Conservation (phyloP, 2,113 vertebrate genomes). For the Dolichotis patagonum region DNA sequence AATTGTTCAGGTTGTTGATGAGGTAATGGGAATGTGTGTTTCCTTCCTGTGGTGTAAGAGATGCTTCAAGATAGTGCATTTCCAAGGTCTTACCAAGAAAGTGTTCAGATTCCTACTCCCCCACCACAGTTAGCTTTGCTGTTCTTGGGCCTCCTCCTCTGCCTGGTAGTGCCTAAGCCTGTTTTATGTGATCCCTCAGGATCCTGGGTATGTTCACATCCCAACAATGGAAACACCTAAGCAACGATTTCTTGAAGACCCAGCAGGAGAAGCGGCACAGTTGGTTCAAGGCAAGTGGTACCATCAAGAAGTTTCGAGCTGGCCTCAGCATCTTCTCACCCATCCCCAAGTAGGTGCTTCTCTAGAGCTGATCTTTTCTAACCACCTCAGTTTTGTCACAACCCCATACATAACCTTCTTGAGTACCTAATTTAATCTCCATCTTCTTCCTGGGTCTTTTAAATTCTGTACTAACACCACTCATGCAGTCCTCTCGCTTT, state of each 20-base stretch:
- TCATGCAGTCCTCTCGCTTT: background rate
- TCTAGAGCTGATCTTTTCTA: background rate
- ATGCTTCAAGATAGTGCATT: background rate
- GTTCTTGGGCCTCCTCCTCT: background rate
- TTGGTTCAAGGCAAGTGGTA: conserved; percentile 98
- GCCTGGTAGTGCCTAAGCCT: background rate
- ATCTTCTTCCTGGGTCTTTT: background rate
- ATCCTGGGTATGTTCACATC: conserved; percentile 98
- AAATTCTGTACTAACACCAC: background rate
- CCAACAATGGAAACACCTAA: conserved; percentile 99
- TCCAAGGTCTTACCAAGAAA: background rate
- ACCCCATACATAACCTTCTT: background rate
- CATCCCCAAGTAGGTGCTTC: conserved; percentile 94
- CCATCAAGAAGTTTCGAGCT: conserved; percentile 98
- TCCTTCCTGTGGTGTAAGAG: background rate
- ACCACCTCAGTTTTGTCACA: background rate
- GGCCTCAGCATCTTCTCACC: conserved; percentile 99
- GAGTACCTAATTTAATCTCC: background rate
- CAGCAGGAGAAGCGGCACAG: conserved; percentile 99
- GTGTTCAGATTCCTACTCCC: background rate
- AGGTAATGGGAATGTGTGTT: background rate
- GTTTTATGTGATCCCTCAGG: conserved; percentile 83
- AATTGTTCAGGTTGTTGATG: background rate
- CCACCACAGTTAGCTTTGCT: background rate
- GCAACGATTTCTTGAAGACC: conserved; percentile 98